Base-by-base conservation (phyloP, 2,113 vertebrate genomes). In the Hydrochoerus hydrochaeris region DNA sequence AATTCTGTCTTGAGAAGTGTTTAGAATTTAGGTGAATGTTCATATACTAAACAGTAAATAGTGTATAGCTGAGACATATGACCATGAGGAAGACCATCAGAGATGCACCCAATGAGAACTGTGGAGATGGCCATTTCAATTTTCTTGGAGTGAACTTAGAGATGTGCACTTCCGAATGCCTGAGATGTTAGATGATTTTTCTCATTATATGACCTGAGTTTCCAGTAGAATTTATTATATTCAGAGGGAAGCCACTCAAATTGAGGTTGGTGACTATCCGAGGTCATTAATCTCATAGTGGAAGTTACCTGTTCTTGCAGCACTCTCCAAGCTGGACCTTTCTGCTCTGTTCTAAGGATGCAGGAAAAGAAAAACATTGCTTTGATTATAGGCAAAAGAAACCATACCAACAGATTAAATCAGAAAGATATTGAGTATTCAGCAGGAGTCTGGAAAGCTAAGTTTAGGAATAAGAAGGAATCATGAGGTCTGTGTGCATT, bases 381-480 rank as follows among this genome's bases (percentile, higher is more conserved):
- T 90, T 90, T 95, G 82, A 52, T 83, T 62, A 54, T 63, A 87
- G 89, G 22, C 35, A 71, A 78, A 82, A 84, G 22, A 69, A 88
- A 58, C 13, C 13, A 69, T 69, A 20, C 12, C 44, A 41, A 75
- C 17, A 86, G 49, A 65, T 60, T 90, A 78, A 82, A 84, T 14
- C 3, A 63, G 60, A 57, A 83, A 73, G 62, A 41, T 60, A 26
- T 1, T 60, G 35, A 87, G 26, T 96, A 81, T 75, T 81, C 17
- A 14, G 35, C 8, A 44, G 54, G 91, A 6, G 54, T 62, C 24
- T 93, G 32, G 84, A 78, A 16, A 93, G 41, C 14, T 83, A 71
- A 71, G 24, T 24, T 91, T 5, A 80, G 14, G 63, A 90, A n/a
- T 88, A 30, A 22, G 65, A 46, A 91, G 32, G 9, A 90, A n/a